A percentile compares a stretch with the other conserved stretches of the same genome.
Evolutionary conservation across 2,113 vertebrate genomes (phyloP).

Genomic region (Chunga burmeisteri): DNA sequence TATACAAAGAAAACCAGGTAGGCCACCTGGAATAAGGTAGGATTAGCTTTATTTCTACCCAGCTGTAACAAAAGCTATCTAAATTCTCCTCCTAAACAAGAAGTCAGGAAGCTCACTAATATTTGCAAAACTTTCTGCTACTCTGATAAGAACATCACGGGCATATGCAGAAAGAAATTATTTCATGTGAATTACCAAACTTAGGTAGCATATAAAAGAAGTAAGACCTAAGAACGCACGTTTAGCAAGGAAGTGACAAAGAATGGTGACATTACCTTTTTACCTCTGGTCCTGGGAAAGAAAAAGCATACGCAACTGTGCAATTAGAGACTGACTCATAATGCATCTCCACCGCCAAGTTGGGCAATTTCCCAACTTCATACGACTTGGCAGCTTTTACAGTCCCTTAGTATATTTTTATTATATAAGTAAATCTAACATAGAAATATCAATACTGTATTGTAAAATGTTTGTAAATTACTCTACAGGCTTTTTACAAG

Average conservation of each 20-base stretch:
- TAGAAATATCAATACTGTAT: neutral
- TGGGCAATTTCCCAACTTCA: neutral
- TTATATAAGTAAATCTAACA: neutral
- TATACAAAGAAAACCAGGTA: neutral
- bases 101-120: neutral
- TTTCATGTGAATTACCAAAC: accelerated
- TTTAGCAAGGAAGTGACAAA: neutral
- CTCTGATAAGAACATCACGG: neutral
- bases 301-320: neutral
- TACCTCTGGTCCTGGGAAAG: neutral
- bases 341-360: neutral
- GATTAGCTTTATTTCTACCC: neutral
- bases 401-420: neutral
- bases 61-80: neutral
- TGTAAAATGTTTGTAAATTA: neutral
- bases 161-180: neutral
- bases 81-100: neutral
- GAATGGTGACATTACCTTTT: neutral
- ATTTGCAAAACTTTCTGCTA: neutral
- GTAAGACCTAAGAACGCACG: accelerated
- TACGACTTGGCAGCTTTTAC: neutral
- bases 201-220: neutral
- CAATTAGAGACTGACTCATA: neutral
- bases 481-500: neutral
- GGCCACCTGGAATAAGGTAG: neutral